phyloP scores from a whole-genome alignment of 2,888 invertebrate genomes.

The Melipona beecheii region DNA sequence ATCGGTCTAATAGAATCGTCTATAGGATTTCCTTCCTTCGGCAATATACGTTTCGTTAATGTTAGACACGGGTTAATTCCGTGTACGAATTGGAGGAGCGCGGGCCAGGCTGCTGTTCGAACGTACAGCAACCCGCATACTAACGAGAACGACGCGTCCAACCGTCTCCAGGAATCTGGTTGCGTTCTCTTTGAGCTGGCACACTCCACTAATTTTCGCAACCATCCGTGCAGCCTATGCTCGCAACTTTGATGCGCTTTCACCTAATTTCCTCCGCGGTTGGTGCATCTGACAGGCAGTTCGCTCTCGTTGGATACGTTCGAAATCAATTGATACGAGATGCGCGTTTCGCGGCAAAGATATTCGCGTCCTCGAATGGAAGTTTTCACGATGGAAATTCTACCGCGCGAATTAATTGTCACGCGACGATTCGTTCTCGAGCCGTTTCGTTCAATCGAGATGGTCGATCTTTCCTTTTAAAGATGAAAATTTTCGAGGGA shows the following conservation, averaged over 20 bases:
- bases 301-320: neutral
- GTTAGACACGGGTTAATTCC: conserved; percentile 33
- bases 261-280: conserved; percentile 24
- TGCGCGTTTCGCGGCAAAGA: neutral
- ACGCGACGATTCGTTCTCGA: neutral
- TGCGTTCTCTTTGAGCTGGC: conserved; percentile 51
- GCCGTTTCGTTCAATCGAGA: neutral
- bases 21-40: neutral
- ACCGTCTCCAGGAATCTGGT: conserved; percentile 21
- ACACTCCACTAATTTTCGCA: conserved; percentile 46
- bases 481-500: neutral
- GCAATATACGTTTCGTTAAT: neutral
- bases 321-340: neutral
- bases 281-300: neutral
- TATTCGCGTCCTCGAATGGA: neutral
- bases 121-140: conserved; percentile 49
- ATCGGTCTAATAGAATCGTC: neutral
- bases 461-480: neutral
- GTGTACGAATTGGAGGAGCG: conserved; percentile 38
- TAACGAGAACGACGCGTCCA: conserved; percentile 52
- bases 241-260: conserved; percentile 32
- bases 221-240: conserved; percentile 2
- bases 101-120: conserved; percentile 38
- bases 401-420: neutral
- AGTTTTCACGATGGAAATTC: neutral